Evolutionary conservation across 2,797 vertebrate species (phyloP).

Genomic region (Kryptolebias ocellatus): DNA sequence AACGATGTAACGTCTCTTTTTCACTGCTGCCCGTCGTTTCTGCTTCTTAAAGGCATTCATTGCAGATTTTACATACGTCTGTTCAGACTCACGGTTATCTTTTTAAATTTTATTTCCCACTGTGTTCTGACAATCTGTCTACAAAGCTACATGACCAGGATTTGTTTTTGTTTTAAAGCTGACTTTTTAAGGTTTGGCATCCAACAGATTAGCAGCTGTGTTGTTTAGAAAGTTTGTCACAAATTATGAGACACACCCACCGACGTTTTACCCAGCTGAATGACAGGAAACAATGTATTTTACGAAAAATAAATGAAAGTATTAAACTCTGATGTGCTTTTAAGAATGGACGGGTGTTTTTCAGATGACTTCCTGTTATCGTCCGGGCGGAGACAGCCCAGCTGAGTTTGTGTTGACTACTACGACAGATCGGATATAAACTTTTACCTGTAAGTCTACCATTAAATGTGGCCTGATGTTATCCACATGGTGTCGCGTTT

Average conservation of each 20-base stretch:
- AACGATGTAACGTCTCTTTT: no score
- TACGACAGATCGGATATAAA: slow-evolving; percentile 59
- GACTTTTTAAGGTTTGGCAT: neutral
- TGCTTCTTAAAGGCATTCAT: no score
- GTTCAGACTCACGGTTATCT: neutral
- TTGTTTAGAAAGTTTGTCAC: slow-evolving; percentile 12
- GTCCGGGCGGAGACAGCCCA: slow-evolving; percentile 53
- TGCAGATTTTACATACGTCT: neutral
- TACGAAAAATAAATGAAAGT: slow-evolving; percentile 1
- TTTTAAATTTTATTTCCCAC: slow-evolving; percentile 1
- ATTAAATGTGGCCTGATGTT: slow-evolving; percentile 73
- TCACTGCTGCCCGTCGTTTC: no score
- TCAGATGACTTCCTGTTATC: slow-evolving; percentile 62
- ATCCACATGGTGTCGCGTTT: slow-evolving; percentile 29
- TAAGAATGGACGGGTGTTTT: slow-evolving; percentile 48
- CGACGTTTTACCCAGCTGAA: slow-evolving; percentile 17
- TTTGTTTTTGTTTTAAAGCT: neutral
- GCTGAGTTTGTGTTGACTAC: slow-evolving; percentile 56
- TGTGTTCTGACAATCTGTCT: neutral
- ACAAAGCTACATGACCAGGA: neutral
- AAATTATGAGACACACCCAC: no score
- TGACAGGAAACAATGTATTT: slow-evolving; percentile 18
- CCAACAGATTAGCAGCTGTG: slow-evolving; percentile 6
- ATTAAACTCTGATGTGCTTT: slow-evolving; percentile 40
- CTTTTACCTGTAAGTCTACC: slow-evolving; percentile 62